Base-by-base conservation (phyloP, 1,140 invertebrate species). In the Dendrolimus punctatus region DNA sequence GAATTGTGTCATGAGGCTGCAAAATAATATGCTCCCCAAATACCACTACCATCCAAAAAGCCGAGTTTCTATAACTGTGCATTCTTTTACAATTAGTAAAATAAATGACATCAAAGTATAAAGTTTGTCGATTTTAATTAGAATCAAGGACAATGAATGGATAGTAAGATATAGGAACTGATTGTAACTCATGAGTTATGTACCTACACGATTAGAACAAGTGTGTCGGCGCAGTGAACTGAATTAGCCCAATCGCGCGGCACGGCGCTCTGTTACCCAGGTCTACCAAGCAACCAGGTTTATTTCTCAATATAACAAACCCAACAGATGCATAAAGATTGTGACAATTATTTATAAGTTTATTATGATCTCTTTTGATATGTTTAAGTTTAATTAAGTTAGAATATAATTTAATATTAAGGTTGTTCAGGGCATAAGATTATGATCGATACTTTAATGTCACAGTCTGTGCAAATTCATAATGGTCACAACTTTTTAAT, bases 321-420 rank as follows among this genome's bases (percentile, higher is more conserved):
- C 8, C 40, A 38, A 44, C 50, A 39, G 36, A 48, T 9, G 7
- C 23, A 8, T 45, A 39, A 45, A 8, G n/a, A 51, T 44, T 71
- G 76, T 80, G 80, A 80, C 74, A 77, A 73, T 70, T 79, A 78
- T 68, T 68, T 78, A 52, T 85, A 85, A 85, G 82, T 76, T 81
- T 79, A 78, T 80, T 82, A 83, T 85, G 82, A 85, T 85, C 82
- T 85, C 82, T 81, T 84, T 81, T 71, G 75, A 65, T 57, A 80
- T 75, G 72, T 74, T 76, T 80, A 81, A 80, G 77, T 80, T 83
- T 80, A 79, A 74, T 75, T 63, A 64, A 50, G 52, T 45, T 50
- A 55, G 49, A 39, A 41, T 64, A 53, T 52, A 55, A 51, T 59
- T 53, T 58, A 54, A 55, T 50, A 46, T 60, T 60, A 56, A 59